Evolutionary conservation across 1,140 invertebrate genomes (phyloP).

Genomic region (Pogonomyrmex californicus): DNA sequence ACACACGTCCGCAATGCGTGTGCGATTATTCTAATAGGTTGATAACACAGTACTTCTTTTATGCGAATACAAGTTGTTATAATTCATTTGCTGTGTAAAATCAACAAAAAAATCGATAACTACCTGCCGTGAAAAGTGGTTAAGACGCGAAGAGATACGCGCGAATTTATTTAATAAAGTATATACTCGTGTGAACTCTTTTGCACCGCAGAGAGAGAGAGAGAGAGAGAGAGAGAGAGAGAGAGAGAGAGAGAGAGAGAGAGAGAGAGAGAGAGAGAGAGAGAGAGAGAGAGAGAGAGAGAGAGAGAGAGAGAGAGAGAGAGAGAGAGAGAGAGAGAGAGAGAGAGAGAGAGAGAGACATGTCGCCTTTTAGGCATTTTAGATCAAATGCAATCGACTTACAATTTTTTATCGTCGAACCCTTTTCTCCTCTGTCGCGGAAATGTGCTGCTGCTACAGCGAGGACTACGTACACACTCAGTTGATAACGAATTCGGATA

Average conservation of each 20-base stretch:
- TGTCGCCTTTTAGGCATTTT: background rate
- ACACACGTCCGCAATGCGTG: background rate
- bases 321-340: no score
- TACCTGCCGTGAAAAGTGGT: background rate
- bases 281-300: no score
- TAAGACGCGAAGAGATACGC: background rate
- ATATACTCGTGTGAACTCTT: no score
- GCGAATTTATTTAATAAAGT: background rate
- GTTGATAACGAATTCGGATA: conserved; percentile 50
- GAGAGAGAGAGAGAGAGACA: no score
- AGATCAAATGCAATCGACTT: background rate
- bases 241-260: no score
- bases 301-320: no score
- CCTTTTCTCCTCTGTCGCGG: background rate
- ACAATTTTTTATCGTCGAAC: background rate
- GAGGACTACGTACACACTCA: background rate
- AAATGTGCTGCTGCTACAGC: conserved; percentile 5
- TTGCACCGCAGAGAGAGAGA: no score
- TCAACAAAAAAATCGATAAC: background rate
- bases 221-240: no score
- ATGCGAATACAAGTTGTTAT: background rate
- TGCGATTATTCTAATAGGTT: background rate
- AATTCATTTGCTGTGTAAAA: background rate
- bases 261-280: no score
- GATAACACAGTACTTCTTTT: background rate